Base-by-base conservation (phyloP, 92 coral and sea anemone genomes). In the Epizoanthus rinbou region DNA sequence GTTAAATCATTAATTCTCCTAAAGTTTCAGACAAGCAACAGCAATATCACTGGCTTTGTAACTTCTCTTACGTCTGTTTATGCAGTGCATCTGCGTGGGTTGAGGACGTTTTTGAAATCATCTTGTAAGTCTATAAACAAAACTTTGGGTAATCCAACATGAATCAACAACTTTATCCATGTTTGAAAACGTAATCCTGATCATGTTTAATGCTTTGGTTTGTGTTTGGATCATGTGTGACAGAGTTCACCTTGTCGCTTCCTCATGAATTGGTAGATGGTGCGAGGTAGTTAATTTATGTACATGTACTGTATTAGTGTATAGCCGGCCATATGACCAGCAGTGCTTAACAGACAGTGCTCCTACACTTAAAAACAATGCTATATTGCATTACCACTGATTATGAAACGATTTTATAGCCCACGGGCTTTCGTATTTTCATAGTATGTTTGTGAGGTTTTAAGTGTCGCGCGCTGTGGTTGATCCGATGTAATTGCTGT, bases 151-250 rank as follows among this genome's bases (percentile, higher is more conserved):
- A 13, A 78, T 23, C 41, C 35, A 63, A 78, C 39, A 39, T 17
- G 19, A 78, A 63, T 62, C 35, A 63, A 78, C 39, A 39, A 78
- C 47, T 78, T 78, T n/a, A 78, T 54, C 39, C 22, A 78, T 78
- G 82, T 62, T 78, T 78, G 64, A 69, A 60, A 17, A 60, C 50
- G 72, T 62, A 78, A 78, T 78, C 54, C 57, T n/a, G 22, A 31
- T 21, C 82, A 78, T 24, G 52, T 41, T 53, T 63, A 69, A 21
- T 78, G 58, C 45, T 53, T 22, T 41, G 69, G 37, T 62, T 78
- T 78, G 72, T 78, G 14, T 76, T 21, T 41, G 47, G 66, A 35
- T 24, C 37, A 45, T 22, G 71, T 11, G 24, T 63, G 57, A 78
- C 82, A 78, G 33, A 53, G 23, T 54, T 41, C 25, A 78, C 6